These are phyloP conservation scores for Agrilus biguttatus DNA, from an alignment of 2,888 invertebrate species.

Conservation along the genomic window DNA sequence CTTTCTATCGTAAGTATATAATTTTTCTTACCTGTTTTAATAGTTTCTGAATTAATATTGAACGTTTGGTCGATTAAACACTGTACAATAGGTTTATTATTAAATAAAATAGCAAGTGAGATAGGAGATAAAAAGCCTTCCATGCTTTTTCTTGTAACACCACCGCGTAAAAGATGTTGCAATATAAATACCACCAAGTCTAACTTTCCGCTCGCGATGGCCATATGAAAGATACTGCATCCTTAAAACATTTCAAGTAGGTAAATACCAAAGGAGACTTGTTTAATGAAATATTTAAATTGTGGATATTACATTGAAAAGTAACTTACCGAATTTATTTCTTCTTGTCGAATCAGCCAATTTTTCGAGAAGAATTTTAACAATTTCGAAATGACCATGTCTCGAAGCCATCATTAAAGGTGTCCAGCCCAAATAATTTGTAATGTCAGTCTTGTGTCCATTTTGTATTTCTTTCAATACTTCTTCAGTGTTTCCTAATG, in stretches of 20 bases:
- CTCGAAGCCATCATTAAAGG: conserved; percentile 29
- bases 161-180: conserved; percentile 22
- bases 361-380: conserved; percentile 19
- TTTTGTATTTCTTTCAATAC: conserved; percentile 13
- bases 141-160: conserved; percentile 22
- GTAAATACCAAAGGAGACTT: not conserved
- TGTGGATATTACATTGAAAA: not conserved
- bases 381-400: conserved; percentile 19
- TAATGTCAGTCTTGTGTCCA: conserved; percentile 18
- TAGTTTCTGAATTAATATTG: conserved; percentile 16
- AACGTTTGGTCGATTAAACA: conserved; percentile 21
- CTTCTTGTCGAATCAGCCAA: conserved; percentile 22
- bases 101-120: conserved; percentile 22
- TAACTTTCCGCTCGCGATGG: conserved; percentile 21
- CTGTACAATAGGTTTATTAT: conserved; percentile 17
- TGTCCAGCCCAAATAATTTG: conserved; percentile 28
- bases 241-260: conserved; percentile 16
- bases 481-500: conserved; percentile 15
- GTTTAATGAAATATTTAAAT: not conserved
- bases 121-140: conserved; percentile 23
- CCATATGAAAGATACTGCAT: conserved; percentile 22
- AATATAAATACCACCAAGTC: conserved; percentile 20
- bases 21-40: conserved; percentile 17
- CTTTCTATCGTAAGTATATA: not conserved
- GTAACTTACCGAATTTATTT: conserved; percentile 23